Percentiles rank a stretch among this genome's conserved stretches.
Conservation (phyloP, 23 tunicate genomes). For the Ascidia mentula region DNA sequence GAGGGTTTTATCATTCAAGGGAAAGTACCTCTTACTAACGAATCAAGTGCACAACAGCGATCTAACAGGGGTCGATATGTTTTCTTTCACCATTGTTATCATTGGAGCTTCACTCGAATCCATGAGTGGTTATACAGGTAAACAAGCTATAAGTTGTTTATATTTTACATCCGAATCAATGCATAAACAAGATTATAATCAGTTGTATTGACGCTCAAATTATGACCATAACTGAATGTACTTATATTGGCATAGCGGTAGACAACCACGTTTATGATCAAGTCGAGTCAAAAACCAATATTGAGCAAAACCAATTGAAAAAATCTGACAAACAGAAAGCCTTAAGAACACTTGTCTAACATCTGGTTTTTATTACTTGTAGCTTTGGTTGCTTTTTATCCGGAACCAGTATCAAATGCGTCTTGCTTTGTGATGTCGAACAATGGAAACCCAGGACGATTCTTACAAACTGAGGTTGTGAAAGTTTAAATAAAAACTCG, state of each 20-base stretch:
- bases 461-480: background rate
- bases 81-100: slow-evolving; percentile 59
- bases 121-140: slow-evolving; percentile 87
- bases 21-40: slow-evolving; percentile 43
- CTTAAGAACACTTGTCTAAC: no score
- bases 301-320: no score
- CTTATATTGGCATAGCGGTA: no score
- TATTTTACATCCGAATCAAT: no score
- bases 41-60: slow-evolving; percentile 48
- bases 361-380: slow-evolving; percentile 3
- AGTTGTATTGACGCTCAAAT: no score
- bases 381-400: slow-evolving; percentile 75
- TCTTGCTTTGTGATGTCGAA: slow-evolving; percentile 44
- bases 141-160: no score
- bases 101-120: slow-evolving; percentile 39
- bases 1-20: slow-evolving; percentile 14
- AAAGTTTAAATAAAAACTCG: no score
- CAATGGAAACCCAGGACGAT: slow-evolving; percentile 19
- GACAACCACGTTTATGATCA: no score
- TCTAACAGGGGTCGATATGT: slow-evolving; percentile 26
- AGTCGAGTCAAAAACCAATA: no score
- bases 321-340: no score
- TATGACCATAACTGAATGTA: no score
- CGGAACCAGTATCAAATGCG: slow-evolving; percentile 43
- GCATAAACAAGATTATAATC: no score